These are phyloP conservation scores for Caenorhabditis virilis DNA, from an alignment of 2,888 invertebrate genomes.

Conservation along the genomic window DNA sequence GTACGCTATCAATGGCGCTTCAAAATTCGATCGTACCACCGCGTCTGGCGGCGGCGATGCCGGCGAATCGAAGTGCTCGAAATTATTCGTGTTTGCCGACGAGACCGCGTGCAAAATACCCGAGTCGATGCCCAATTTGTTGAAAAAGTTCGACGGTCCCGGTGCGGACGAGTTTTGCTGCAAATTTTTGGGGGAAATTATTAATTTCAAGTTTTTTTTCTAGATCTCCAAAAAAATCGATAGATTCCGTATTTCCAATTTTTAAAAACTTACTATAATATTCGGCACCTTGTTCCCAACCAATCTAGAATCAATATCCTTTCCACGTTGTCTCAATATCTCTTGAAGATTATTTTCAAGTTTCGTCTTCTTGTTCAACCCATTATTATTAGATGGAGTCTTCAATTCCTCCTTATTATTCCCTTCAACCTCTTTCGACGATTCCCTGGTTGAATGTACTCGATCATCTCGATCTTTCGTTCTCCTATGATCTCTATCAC, in stretches of 20 bases:
- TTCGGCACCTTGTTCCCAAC: too few species aligned
- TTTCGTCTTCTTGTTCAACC: neutral
- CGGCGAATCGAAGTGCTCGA: neutral
- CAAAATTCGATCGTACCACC: neutral
- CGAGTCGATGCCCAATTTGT: too few species aligned
- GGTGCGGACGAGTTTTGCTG: too few species aligned
- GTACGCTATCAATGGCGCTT: neutral
- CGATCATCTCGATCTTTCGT: conserved; percentile 10
- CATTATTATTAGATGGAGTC: neutral
- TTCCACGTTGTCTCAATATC: neutral
- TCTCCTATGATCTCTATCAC: neutral
- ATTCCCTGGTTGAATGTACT: too few species aligned
- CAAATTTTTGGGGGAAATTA: too few species aligned
- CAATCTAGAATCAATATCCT: neutral
- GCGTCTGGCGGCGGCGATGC: conserved; percentile 1
- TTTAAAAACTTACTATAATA: too few species aligned
- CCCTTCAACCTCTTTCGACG: too few species aligned
- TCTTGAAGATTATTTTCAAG: conserved; percentile 1
- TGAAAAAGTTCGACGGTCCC: too few species aligned
- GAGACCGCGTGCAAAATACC: too few species aligned
- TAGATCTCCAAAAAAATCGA: too few species aligned
- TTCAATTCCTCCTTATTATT: neutral
- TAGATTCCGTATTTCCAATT: too few species aligned
- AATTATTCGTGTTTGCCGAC: neutral
- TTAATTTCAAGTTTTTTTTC: too few species aligned